Evolutionary conservation across 2,797 vertebrate genomes (phyloP).

Genomic region (Miichthys miiuy): DNA sequence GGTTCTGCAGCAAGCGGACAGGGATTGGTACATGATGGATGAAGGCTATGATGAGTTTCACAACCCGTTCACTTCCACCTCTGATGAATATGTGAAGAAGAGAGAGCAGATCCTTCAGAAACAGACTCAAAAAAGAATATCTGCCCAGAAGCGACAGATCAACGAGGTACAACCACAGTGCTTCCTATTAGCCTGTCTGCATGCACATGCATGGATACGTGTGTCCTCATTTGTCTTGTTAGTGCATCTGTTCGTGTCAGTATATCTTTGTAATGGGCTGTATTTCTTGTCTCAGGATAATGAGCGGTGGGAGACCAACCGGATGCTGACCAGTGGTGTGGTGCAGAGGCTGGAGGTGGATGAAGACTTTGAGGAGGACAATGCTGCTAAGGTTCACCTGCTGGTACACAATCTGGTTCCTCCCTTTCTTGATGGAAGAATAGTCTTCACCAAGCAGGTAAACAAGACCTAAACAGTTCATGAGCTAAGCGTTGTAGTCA

Average conservation of each 20-base stretch:
- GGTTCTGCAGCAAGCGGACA: slow-evolving; percentile 94
- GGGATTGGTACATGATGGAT: slow-evolving; percentile 99
- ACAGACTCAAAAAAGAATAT: slow-evolving; percentile 98
- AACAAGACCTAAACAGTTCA: background rate
- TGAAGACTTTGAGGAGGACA: slow-evolving; percentile 99
- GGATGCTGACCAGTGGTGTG: slow-evolving; percentile 98
- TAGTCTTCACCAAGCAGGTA: slow-evolving; percentile 99
- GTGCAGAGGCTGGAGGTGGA: slow-evolving; percentile 98
- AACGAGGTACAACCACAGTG: slow-evolving; percentile 89
- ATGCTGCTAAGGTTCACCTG: slow-evolving; percentile 96
- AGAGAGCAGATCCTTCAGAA: slow-evolving; percentile 97
- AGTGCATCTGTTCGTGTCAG: background rate
- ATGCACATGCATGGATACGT: background rate
- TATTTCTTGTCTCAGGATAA: slow-evolving; percentile 88
- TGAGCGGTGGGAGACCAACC: slow-evolving; percentile 98
- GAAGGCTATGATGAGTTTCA: slow-evolving; percentile 98
- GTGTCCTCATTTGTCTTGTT: background rate
- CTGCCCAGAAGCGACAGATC: slow-evolving; percentile 96
- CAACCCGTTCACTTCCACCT: slow-evolving; percentile 95
- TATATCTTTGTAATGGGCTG: slow-evolving; percentile 8
- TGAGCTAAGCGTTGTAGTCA: background rate
- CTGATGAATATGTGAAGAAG: slow-evolving; percentile 95
- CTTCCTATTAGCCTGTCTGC: background rate
- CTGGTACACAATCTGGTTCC: slow-evolving; percentile 98
- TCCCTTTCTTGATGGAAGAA: slow-evolving; percentile 97